Conservation (phyloP, 2,797 vertebrate species). For the Lerista edwardsae region DNA sequence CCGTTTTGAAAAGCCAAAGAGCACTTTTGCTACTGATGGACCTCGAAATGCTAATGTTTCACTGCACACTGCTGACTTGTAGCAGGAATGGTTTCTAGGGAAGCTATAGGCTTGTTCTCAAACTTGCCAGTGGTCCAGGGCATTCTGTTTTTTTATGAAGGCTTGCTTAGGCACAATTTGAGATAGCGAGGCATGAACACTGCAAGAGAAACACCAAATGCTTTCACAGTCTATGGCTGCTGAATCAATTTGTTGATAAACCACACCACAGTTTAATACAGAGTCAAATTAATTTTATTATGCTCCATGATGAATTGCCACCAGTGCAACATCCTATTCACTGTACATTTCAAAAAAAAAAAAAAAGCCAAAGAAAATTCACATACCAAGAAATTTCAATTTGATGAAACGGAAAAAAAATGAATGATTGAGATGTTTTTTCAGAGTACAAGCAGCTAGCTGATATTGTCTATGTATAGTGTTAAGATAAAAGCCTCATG, state of each 20-base stretch:
- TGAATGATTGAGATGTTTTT: conserved; percentile 80
- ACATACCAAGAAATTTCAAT: conserved; percentile 83
- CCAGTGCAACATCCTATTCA: conserved; percentile 85
- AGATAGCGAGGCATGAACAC: conserved; percentile 50
- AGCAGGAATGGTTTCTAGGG: conserved; percentile 41
- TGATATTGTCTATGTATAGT: conserved; percentile 80
- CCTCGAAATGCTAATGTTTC: conserved; percentile 54
- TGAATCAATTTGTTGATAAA: conserved; percentile 54
- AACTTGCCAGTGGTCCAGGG: conserved; percentile 52
- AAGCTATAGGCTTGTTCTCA: conserved; percentile 40
- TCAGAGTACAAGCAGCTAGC: conserved; percentile 77
- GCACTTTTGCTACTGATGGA: conserved; percentile 39
- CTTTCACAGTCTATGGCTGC: not conserved
- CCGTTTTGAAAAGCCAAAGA: conserved; percentile 2
- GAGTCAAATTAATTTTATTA: conserved; percentile 85
- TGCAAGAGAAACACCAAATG: conserved; percentile 16
- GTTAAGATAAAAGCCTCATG: conserved; percentile 80
- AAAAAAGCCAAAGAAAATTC: conserved; percentile 61
- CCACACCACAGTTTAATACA: conserved; percentile 64
- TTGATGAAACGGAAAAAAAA: conserved; percentile 76
- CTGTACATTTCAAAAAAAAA: conserved; percentile 80
- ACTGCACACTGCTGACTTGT: conserved; percentile 9
- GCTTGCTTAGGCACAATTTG: conserved; percentile 51
- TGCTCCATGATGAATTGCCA: conserved; percentile 84
- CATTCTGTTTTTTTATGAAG: conserved; percentile 52